Base-by-base conservation (phyloP, 2,113 vertebrate genomes). In the Anseranas semipalmata region DNA sequence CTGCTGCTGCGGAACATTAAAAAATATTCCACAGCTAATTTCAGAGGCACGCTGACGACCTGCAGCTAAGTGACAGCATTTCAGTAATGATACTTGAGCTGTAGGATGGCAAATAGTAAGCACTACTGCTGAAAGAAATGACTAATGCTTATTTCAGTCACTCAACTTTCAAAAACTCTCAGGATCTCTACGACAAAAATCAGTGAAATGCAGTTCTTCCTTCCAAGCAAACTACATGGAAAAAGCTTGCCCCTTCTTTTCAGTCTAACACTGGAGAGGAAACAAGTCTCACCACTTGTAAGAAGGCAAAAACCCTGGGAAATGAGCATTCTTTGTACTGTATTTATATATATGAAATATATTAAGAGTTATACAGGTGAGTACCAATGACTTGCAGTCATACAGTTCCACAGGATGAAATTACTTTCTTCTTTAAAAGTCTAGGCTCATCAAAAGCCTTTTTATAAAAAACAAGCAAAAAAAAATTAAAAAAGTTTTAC, bases 1-100 rank as follows among this genome's bases (percentile, higher is more conserved):
- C 4, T 18, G 39, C 48, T 89, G 52, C 52, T 75, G 30, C 48
- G 39, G 60, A 91, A 89, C 28, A 59, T 46, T 21, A 56, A 59
- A 68, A 81, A 95, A 82, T 16, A 89, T 7, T 45, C 53, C 62
- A 59, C 35, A 72, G 39, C 15, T 94, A 20, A 91, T 91, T 85
- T 78, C 35, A 85, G 80, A 76, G 39, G 27, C 28, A 72, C 11
- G 18, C 25, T 60, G 46, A 89, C 2, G 10, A 89, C 70, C 76
- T 83, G 56, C 12, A 87, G 66, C 37, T 89, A 92, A 87, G 81
- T 53, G 62, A 87, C 84, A 96, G 63, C 45, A 89, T 70, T 95
- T 83, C 74, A 87, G 46, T n/a, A 50, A 66, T 14, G 52, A 68
- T 60, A 59, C 20, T 46, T 14, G 11, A 91, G 43, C 33, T 72